Base-by-base conservation (phyloP, 2,888 invertebrate genomes). In the Metopia argyrocephala region DNA sequence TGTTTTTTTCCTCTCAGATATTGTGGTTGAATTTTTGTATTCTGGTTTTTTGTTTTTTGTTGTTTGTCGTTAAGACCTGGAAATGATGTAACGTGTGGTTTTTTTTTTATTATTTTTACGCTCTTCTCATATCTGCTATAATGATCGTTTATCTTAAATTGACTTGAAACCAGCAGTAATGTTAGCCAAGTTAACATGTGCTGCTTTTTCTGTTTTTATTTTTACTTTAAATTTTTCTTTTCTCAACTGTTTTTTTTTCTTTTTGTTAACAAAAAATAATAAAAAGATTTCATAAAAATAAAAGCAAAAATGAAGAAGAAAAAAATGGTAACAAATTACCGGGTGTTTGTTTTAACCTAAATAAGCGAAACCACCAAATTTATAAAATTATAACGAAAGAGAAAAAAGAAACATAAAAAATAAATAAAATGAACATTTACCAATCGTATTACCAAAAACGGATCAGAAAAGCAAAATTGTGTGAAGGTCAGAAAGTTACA, bases 401-500 rank as follows among this genome's bases (percentile, higher is more conserved):
- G 27, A 61, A 9, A 50, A 21, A 57, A 61, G 1, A 23, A 21
- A 23, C 38, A 27, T 21, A 50, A 38, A 57, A 31, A 23, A 46
- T 45, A 68, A 27, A 15, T 20, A 48, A 62, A 65, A 56, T 12
- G n/a, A n/a, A n/a, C n/a, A n/a, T 46, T 31, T 57, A 57, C 15
- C 56, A 64, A 52, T 27, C 46, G 18, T 38, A 45, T 38, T 21
- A 15, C 61, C 18, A 65, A 38, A 64, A 59, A 28, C 50, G 45
- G 27, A 38, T 38, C 38, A 54, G 57, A 46, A 23, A 48, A 12
- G 12, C 0, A 9, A 62, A 64, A 57, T 52, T 70, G 70, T 79
- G 75, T 76, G 70, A 79, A 79, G 79, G 79, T 76, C 79, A 65
- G 28, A 46, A 65, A 48, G 70, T 79, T 75, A 75, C 68, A 79